Evolutionary conservation across 1,140 invertebrate genomes (phyloP).

Genomic region (Drosophila fuyamai): DNA sequence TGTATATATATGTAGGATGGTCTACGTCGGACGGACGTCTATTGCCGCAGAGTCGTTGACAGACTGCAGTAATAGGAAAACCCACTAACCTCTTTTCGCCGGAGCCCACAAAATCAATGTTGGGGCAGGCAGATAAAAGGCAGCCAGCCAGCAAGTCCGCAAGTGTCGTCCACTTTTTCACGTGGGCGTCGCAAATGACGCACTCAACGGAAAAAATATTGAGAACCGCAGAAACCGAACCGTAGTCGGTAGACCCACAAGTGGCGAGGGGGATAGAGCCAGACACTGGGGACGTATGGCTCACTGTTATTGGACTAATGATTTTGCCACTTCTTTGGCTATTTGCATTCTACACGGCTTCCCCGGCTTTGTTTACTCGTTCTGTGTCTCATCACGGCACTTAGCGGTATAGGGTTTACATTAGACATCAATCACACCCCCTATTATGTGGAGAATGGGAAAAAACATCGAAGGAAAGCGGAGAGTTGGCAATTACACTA

Average conservation of each 20-base stretch:
- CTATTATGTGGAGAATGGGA: neutral
- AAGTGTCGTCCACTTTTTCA: slow-evolving; percentile 10
- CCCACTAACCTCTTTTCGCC: slow-evolving; percentile 50
- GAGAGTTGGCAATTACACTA: neutral
- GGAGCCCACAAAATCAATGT: slow-evolving; percentile 52
- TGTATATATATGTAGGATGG: slow-evolving; percentile 5
- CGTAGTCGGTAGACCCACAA: slow-evolving; percentile 20
- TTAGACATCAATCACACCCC: slow-evolving; percentile 21
- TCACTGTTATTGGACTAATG: slow-evolving; percentile 44
- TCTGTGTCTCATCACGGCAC: slow-evolving; percentile 14
- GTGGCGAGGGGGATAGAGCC: slow-evolving; percentile 9
- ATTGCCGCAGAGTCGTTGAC: slow-evolving; percentile 47
- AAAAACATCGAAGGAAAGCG: neutral
- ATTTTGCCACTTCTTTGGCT: slow-evolving; percentile 26
- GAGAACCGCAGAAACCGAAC: neutral
- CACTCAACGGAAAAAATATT: slow-evolving; percentile 32
- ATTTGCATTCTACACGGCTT: slow-evolving; percentile 44
- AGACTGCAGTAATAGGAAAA: slow-evolving; percentile 39
- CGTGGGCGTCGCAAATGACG: slow-evolving; percentile 28
- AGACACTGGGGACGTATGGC: slow-evolving; percentile 23
- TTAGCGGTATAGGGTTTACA: neutral
- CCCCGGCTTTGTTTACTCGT: slow-evolving; percentile 17
- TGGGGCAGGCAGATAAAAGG: slow-evolving; percentile 31
- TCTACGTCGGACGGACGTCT: slow-evolving; percentile 1
- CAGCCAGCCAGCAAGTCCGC: neutral